Evolutionary conservation across 2,113 vertebrate species (phyloP).

Genomic region (Odontesthes bonariensis): DNA sequence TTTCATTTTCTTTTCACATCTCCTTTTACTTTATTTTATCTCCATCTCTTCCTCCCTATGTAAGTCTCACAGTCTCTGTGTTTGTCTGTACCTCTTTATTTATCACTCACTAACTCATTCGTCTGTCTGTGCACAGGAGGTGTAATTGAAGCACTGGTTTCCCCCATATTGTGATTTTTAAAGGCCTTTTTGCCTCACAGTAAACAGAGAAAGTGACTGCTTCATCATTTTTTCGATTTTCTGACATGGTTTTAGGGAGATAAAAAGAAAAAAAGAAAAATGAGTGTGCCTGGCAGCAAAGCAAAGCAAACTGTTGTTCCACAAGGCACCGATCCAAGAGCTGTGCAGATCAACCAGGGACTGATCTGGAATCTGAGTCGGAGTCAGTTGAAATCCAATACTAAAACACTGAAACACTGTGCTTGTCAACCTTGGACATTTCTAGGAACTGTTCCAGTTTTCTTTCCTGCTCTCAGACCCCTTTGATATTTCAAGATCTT

Average conservation of each 20-base stretch:
- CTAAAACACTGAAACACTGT: conserved; percentile 55
- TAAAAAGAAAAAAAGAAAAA: conserved; percentile 69
- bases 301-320: conserved; percentile 66
- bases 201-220: conserved; percentile 73
- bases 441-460: conserved; percentile 70
- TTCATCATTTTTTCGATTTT: conserved; percentile 81
- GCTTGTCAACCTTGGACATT: conserved; percentile 60
- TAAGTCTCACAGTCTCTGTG: conserved; percentile 21
- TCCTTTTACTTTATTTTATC: conserved; percentile 38
- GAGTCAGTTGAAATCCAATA: conserved; percentile 65
- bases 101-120: conserved; percentile 18
- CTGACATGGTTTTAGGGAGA: conserved; percentile 75
- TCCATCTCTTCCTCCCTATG: conserved; percentile 25
- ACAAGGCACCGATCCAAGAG: conserved; percentile 64
- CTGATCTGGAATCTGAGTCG: conserved; percentile 69
- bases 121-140: conserved; percentile 63
- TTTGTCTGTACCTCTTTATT: conserved; percentile 23
- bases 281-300: conserved; percentile 71
- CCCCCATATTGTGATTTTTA: conserved; percentile 79
- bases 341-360: conserved; percentile 53
- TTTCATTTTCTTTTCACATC: conserved; percentile 63
- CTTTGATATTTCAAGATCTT: conserved; percentile 63
- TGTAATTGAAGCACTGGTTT: conserved; percentile 75
- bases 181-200: conserved; percentile 69
- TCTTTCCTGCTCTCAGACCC: conserved; percentile 41